These are phyloP conservation scores for Labeo calbasu DNA, from an alignment of 2,797 vertebrate species.

Conservation along the genomic window DNA sequence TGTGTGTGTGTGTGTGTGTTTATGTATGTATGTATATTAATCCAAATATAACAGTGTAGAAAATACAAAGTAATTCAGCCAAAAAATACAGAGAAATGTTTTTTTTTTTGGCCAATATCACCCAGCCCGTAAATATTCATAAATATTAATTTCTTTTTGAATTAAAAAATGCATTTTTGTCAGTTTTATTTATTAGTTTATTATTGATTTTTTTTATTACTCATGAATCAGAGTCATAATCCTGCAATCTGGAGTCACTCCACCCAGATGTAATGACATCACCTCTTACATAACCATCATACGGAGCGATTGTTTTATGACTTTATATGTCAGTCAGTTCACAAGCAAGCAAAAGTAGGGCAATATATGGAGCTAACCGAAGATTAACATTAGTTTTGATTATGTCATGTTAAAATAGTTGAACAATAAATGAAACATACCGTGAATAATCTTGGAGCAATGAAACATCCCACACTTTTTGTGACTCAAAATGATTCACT, in stretches of 20 bases:
- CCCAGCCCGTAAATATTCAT: too few relatives aligned
- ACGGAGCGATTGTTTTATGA: constrained; percentile 28
- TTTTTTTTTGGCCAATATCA: too few relatives aligned
- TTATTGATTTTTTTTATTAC: background rate
- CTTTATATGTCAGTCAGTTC: constrained; percentile 8
- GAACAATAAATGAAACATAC: background rate
- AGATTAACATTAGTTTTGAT: background rate
- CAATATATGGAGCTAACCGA: background rate
- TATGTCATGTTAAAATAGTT: background rate
- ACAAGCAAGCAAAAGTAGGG: constrained; percentile 1
- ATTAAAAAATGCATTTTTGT: background rate
- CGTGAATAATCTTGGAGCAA: background rate
- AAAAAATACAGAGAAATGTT: too few relatives aligned
- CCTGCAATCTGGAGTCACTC: constrained; percentile 45
- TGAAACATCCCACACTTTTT: background rate
- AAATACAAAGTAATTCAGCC: too few relatives aligned
- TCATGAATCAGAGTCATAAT: constrained; percentile 53
- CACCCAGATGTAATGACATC: constrained; percentile 59
- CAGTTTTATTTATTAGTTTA: background rate
- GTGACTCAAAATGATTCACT: background rate
- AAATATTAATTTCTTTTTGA: too few relatives aligned
- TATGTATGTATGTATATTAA: too few relatives aligned
- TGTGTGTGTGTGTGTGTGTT: too few relatives aligned
- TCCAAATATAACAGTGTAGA: too few relatives aligned
- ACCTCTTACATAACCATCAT: constrained; percentile 66